Percentiles rank a stretch among this genome's conserved stretches.
Conservation (phyloP, 2,888 invertebrate species). For the Ornithoptera alexandrae region DNA sequence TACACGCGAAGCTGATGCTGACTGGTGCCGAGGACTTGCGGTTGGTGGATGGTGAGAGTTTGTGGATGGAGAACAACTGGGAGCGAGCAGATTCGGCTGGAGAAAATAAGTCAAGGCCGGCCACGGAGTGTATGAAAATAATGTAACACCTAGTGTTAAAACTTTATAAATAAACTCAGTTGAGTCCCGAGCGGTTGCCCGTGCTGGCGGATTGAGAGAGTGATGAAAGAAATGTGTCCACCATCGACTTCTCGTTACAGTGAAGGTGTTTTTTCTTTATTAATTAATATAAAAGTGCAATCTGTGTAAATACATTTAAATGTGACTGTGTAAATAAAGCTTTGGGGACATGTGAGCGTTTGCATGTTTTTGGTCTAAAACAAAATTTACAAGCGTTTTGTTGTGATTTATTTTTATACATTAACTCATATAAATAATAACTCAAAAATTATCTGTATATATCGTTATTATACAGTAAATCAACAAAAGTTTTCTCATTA, state of each 20-base stretch:
- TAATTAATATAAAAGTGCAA: constrained; percentile 16
- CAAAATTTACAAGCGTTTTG: not conserved
- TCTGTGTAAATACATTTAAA: constrained; percentile 4
- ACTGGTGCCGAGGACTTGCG: not conserved
- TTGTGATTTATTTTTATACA: not conserved
- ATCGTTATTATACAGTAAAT: not conserved
- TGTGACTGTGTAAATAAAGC: constrained; percentile 20
- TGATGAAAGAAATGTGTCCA: constrained; percentile 29
- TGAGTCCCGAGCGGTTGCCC: constrained; percentile 47
- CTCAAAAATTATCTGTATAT: not conserved
- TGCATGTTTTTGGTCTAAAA: constrained; percentile 12
- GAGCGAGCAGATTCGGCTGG: constrained; percentile 31
- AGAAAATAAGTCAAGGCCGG: constrained; percentile 69
- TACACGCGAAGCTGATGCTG: constrained; percentile 29
- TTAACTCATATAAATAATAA: too few relatives aligned
- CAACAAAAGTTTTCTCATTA: not conserved
- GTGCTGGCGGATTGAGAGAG: constrained; percentile 34
- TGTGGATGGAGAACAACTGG: constrained; percentile 14
- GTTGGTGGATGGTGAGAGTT: not conserved
- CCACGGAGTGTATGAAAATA: constrained; percentile 62
- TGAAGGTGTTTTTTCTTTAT: constrained; percentile 36
- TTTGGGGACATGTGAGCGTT: constrained; percentile 7
- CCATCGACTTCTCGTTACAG: constrained; percentile 27
- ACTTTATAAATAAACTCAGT: constrained; percentile 75
- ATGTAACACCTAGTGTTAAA: constrained; percentile 63